These are phyloP conservation scores for Neocloeon triangulifer DNA, from an alignment of 1,140 invertebrate genomes.

Conservation along the genomic window DNA sequence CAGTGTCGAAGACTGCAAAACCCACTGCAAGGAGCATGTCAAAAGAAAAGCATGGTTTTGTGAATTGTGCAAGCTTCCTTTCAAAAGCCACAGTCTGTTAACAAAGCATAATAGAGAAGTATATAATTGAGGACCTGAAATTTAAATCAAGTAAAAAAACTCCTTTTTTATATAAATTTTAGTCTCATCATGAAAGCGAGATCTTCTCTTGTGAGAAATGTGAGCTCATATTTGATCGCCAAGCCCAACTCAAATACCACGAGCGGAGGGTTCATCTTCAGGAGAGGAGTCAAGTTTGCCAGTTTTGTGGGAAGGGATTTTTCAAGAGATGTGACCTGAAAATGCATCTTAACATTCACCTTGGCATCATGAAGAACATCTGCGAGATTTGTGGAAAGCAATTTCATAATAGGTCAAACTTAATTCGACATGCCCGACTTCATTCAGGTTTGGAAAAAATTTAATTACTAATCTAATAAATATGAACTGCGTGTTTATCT, in stretches of 20 bases:
- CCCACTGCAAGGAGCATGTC: too few species aligned
- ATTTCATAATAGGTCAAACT: constrained; percentile 23
- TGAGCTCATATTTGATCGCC: constrained; percentile 6
- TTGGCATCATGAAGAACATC: constrained; percentile 20
- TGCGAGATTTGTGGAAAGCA: constrained; percentile 22
- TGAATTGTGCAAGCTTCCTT: too few species aligned
- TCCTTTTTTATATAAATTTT: too few species aligned
- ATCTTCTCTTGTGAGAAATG: constrained; percentile 4
- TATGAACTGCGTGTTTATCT: too few species aligned
- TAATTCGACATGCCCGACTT: constrained; percentile 20
- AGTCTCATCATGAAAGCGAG: constrained; percentile 3
- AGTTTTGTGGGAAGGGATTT: constrained; percentile 11
- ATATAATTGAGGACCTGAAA: too few species aligned
- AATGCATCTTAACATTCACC: constrained; percentile 22
- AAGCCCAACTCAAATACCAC: constrained; percentile 7
- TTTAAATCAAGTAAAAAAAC: too few species aligned
- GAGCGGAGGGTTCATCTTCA: constrained; percentile 7
- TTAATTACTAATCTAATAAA: too few species aligned
- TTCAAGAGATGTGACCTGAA: constrained; percentile 16
- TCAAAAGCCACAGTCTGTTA: too few species aligned
- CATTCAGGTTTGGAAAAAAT: constrained; percentile 15
- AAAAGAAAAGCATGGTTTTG: too few species aligned
- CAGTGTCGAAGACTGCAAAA: too few species aligned
- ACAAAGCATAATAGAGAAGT: too few species aligned
- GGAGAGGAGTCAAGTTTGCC: constrained; percentile 8